Percentiles rank a stretch among this genome's conserved stretches.
Conservation (phyloP, 2,888 invertebrate species). For the Trichogramma dendrolimi region DNA sequence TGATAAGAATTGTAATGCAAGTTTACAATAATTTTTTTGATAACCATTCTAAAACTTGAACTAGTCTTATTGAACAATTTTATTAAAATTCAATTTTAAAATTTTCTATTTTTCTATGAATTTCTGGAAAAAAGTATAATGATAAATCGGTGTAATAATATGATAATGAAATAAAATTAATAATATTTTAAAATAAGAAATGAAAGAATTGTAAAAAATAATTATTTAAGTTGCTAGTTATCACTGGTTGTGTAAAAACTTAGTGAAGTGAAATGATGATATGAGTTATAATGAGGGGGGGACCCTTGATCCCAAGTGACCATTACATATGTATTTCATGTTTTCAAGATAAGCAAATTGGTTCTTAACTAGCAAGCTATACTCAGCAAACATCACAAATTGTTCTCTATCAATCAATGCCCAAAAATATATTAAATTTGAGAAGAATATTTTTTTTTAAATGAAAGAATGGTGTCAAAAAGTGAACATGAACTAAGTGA, state of each 20-base stretch:
- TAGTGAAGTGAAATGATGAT: constrained; percentile 21
- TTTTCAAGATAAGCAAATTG: constrained; percentile 22
- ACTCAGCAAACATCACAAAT: constrained; percentile 14
- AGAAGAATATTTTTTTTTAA: constrained; percentile 4
- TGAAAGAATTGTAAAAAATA: background rate
- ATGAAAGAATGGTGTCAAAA: constrained; percentile 16
- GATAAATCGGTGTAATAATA: background rate
- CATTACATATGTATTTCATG: constrained; percentile 21
- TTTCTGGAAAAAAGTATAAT: background rate
- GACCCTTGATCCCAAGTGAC: constrained; percentile 28
- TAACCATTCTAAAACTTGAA: too few relatives aligned
- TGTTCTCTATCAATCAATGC: constrained; percentile 13
- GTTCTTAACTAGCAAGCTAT: constrained; percentile 10
- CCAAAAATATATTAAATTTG: too few relatives aligned
- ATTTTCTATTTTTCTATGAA: background rate
- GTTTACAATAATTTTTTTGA: too few relatives aligned
- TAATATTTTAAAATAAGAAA: background rate
- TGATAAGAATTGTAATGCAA: background rate
- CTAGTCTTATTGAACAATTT: too few relatives aligned
- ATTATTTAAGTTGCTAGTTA: constrained; percentile 1
- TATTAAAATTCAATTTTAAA: background rate
- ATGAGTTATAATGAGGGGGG: constrained; percentile 25
- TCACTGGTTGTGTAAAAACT: constrained; percentile 11
- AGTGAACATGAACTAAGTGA: constrained; percentile 17
- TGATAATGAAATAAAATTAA: background rate